These are phyloP conservation scores for Varroa destructor DNA, from an alignment of 1,140 invertebrate genomes.

Conservation along the genomic window DNA sequence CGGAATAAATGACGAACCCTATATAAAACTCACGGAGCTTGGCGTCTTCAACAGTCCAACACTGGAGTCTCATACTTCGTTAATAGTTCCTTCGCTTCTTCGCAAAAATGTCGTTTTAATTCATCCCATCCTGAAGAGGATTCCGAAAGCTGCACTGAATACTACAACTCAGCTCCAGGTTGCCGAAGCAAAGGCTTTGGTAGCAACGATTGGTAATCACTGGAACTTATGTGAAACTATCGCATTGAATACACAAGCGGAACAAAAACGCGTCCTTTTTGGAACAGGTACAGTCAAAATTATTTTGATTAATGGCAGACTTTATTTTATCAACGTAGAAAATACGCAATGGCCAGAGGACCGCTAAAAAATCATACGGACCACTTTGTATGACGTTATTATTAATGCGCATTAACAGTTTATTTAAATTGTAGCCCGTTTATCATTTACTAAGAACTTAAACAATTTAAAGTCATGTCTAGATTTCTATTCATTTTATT, in stretches of 20 bases:
- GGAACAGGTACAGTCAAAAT: neutral
- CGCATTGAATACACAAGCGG: neutral
- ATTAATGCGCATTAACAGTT: no score
- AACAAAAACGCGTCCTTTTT: neutral
- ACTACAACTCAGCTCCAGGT: constrained; percentile 1
- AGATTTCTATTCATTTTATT: no score
- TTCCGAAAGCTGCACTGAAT: neutral
- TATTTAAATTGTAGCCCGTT: no score
- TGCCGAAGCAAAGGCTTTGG: neutral
- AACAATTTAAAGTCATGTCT: no score
- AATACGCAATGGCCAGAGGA: no score
- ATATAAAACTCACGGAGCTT: neutral
- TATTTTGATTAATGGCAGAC: neutral
- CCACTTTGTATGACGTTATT: no score
- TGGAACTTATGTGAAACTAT: constrained; percentile 3
- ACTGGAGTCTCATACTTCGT: neutral
- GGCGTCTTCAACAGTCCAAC: neutral
- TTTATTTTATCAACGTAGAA: no score
- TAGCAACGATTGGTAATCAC: neutral
- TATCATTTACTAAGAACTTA: no score
- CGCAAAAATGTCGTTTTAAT: neutral
- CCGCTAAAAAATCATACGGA: no score
- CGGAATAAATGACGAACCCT: neutral
- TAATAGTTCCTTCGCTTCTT: neutral
- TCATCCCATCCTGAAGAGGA: constrained; percentile 4